phyloP scores from a whole-genome alignment of 2,113 vertebrate genomes.

The Malurus elegans region DNA sequence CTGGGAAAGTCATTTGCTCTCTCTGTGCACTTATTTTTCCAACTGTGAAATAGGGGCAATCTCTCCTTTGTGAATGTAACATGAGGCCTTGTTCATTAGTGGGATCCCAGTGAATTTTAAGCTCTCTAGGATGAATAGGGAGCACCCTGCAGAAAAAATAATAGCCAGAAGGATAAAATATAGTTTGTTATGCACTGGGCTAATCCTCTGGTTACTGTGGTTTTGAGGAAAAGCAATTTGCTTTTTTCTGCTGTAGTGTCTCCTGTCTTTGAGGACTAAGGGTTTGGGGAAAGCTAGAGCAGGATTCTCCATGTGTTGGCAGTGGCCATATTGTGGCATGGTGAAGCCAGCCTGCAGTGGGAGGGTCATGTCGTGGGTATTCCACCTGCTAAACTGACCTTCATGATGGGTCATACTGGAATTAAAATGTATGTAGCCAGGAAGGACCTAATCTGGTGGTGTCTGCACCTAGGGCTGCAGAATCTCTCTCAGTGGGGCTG shows the following conservation, averaged over 20 bases:
- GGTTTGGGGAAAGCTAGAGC: neutral
- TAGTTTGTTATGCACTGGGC: neutral
- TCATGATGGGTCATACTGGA: neutral
- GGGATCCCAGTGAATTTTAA: neutral
- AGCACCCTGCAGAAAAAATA: neutral
- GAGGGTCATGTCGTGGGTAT: neutral
- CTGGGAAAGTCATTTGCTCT: neutral
- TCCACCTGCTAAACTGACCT: neutral
- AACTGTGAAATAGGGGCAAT: neutral
- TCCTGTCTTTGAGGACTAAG: neutral
- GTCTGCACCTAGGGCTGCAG: neutral
- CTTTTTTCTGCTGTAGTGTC: neutral
- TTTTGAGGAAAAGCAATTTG: neutral
- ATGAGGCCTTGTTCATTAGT: neutral
- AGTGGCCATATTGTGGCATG: accelerated
- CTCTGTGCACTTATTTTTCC: neutral
- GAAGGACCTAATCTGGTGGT: neutral
- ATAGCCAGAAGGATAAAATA: neutral
- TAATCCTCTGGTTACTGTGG: neutral
- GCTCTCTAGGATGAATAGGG: neutral
- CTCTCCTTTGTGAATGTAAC: neutral
- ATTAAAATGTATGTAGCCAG: neutral
- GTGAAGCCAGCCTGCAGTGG: neutral
- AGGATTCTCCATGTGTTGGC: neutral
- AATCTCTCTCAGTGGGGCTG: neutral